Evolutionary conservation across 2,797 vertebrate genomes (phyloP).

Genomic region (Fundulus diaphanus): DNA sequence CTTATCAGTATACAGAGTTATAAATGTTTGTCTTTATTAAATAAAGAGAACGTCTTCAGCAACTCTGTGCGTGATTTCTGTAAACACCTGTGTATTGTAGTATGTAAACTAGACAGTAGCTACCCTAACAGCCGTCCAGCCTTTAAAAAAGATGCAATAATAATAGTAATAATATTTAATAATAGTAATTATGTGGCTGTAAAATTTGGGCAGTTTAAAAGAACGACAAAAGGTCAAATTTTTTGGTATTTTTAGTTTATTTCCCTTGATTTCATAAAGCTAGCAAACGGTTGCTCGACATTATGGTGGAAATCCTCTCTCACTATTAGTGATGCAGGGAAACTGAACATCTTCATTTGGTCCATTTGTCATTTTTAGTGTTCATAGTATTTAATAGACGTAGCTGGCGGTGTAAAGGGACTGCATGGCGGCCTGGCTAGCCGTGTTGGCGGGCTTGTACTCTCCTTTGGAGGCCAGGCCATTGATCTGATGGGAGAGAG

Average conservation of each 20-base stretch:
- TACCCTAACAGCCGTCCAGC: neutral
- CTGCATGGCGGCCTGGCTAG: slow-evolving; percentile 84
- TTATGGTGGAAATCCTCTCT: slow-evolving; percentile 19
- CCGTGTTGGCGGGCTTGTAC: slow-evolving; percentile 85
- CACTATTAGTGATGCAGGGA: slow-evolving; percentile 6
- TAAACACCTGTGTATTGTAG: neutral
- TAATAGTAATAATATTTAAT: no score
- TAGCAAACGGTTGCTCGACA: slow-evolving; percentile 61
- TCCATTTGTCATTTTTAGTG: slow-evolving; percentile 42
- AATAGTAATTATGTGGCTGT: no score
- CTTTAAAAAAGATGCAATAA: neutral
- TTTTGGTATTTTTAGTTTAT: slow-evolving; percentile 48
- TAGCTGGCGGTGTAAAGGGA: slow-evolving; percentile 93
- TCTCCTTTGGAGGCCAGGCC: slow-evolving; percentile 91
- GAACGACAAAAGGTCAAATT: slow-evolving; percentile 1
- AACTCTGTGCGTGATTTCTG: neutral
- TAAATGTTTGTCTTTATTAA: neutral
- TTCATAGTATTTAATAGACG: slow-evolving; percentile 83
- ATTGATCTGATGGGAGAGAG: slow-evolving; percentile 85
- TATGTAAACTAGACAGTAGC: neutral
- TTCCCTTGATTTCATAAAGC: slow-evolving; percentile 43
- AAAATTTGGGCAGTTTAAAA: slow-evolving; percentile 1
- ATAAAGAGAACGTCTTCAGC: neutral
- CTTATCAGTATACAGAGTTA: neutral
- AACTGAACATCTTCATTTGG: slow-evolving; percentile 51